Percentiles rank a stretch among this genome's conserved stretches.
These are phyloP conservation scores for Xanthostigma xanthostigma DNA, from an alignment of 2,888 invertebrate genomes.

Conservation along the genomic window DNA sequence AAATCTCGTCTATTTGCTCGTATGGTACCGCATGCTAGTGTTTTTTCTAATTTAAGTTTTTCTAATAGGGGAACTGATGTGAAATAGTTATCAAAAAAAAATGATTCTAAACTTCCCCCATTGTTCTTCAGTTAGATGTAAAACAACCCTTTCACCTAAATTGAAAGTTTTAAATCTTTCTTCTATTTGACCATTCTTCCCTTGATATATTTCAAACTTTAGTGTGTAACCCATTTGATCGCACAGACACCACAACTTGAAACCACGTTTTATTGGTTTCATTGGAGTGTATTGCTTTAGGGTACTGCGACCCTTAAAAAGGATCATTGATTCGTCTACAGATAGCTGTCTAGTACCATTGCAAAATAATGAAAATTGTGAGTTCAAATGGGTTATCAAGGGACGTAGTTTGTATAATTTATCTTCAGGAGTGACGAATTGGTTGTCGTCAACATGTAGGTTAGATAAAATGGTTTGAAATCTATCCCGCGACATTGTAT, in stretches of 20 bases:
- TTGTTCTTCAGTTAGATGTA: constrained; percentile 11
- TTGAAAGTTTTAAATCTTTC: constrained; percentile 9
- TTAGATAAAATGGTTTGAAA: constrained; percentile 5
- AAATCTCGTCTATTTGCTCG: constrained; percentile 7
- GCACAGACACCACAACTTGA: constrained; percentile 8
- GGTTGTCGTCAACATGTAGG: constrained; percentile 6
- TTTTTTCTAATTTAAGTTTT: constrained; percentile 10
- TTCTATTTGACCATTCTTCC: neutral
- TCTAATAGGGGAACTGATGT: constrained; percentile 11
- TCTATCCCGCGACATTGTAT: constrained; percentile 2
- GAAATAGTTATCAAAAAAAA: constrained; percentile 13
- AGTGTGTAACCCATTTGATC: constrained; percentile 4
- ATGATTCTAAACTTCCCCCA: constrained; percentile 9
- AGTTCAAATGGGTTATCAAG: constrained; percentile 6
- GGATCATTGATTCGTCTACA: constrained; percentile 8
- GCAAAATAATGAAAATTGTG: constrained; percentile 6
- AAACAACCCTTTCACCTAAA: constrained; percentile 14
- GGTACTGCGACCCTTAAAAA: constrained; percentile 3
- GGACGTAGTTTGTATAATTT: constrained; percentile 8
- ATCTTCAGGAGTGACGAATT: constrained; percentile 1
- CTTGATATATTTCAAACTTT: constrained; percentile 5
- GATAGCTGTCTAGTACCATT: constrained; percentile 7
- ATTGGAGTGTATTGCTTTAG: constrained; percentile 14
- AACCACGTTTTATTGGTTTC: constrained; percentile 15
- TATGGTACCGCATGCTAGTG: constrained; percentile 13